These are phyloP conservation scores for Atta cephalotes DNA, from an alignment of 1,140 invertebrate species.

Conservation along the genomic window DNA sequence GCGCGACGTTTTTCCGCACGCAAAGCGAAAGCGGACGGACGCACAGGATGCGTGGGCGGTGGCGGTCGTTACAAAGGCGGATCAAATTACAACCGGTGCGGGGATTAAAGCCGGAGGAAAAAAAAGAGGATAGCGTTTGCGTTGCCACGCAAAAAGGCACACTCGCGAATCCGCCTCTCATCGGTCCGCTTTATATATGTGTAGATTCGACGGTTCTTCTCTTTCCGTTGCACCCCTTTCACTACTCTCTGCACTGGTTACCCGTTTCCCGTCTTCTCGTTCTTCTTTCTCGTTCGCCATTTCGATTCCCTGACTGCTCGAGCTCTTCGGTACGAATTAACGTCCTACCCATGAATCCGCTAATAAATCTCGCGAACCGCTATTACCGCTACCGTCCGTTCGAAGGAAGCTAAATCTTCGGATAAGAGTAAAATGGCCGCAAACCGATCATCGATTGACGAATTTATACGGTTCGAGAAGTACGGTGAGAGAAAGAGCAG, in stretches of 20 bases:
- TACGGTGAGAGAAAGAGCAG: background rate
- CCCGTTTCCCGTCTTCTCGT: conserved; percentile 40
- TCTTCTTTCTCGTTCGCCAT: conserved; percentile 33
- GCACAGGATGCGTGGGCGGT: background rate
- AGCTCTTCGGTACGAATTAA: conserved; percentile 70
- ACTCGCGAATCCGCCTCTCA: conserved; percentile 63
- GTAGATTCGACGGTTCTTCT: background rate
- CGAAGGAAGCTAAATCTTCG: conserved; percentile 73
- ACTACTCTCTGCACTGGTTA: conserved; percentile 7
- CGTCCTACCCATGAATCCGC: conserved; percentile 73
- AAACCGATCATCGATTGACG: conserved; percentile 65
- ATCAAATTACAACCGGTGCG: conserved; percentile 70
- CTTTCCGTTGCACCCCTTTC: background rate
- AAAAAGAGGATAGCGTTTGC: conserved; percentile 58
- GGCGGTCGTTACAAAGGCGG: conserved; percentile 61
- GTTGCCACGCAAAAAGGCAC: conserved; percentile 67
- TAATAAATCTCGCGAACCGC: conserved; percentile 73
- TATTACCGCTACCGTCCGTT: conserved; percentile 62
- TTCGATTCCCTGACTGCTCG: conserved; percentile 49
- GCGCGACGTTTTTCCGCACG: conserved; percentile 55
- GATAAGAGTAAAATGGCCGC: conserved; percentile 67
- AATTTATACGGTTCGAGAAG: conserved; percentile 65
- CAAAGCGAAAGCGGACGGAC: conserved; percentile 35
- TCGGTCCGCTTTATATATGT: conserved; percentile 6
- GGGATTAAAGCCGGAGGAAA: conserved; percentile 69